Percentiles rank a stretch among this genome's conserved stretches.
These are phyloP conservation scores for Melanostigma gelatinosum DNA, from an alignment of 2,113 vertebrate genomes.

Conservation along the genomic window DNA sequence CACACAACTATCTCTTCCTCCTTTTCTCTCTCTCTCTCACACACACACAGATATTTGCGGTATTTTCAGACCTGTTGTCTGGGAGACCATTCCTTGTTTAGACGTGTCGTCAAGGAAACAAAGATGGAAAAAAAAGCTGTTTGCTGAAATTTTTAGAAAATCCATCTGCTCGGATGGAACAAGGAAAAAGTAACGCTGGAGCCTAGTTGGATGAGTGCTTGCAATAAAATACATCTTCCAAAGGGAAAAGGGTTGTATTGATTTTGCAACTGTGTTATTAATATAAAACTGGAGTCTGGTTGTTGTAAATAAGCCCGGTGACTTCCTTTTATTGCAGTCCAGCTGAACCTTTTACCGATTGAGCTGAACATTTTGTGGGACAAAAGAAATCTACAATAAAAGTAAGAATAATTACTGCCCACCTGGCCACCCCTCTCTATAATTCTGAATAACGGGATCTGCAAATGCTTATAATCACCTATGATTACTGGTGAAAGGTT, in stretches of 20 bases:
- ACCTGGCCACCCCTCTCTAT: conserved; percentile 36
- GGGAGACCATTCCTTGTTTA: conserved; percentile 85
- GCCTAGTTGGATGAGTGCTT: conserved; percentile 61
- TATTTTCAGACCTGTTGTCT: conserved; percentile 81
- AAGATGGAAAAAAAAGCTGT: conserved; percentile 72
- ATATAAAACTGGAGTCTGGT: conserved; percentile 57
- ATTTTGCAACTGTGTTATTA: conserved; percentile 71
- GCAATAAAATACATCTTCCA: conserved; percentile 66
- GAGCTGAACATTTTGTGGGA: conserved; percentile 53
- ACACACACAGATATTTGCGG: conserved; percentile 21
- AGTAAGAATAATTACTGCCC: conserved; percentile 56
- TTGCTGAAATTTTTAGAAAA: conserved; percentile 79
- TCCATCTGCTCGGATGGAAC: conserved; percentile 79
- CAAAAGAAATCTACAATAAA: conserved; percentile 51
- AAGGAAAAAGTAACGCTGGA: conserved; percentile 53
- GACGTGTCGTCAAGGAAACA: conserved; percentile 85
- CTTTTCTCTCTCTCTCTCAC: conserved; percentile 20
- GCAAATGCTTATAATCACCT: conserved; percentile 74
- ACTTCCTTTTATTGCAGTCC: conserved; percentile 63
- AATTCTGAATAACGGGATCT: conserved; percentile 62
- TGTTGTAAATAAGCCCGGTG: conserved; percentile 66
- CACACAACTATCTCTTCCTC: conserved; percentile 8
- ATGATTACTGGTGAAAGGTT: conserved; percentile 76
- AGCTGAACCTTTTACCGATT: conserved; percentile 51
- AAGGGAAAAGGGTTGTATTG: conserved; percentile 59